phyloP scores from a whole-genome alignment of 2,113 vertebrate genomes.

The Rhabdornis inornatus region DNA sequence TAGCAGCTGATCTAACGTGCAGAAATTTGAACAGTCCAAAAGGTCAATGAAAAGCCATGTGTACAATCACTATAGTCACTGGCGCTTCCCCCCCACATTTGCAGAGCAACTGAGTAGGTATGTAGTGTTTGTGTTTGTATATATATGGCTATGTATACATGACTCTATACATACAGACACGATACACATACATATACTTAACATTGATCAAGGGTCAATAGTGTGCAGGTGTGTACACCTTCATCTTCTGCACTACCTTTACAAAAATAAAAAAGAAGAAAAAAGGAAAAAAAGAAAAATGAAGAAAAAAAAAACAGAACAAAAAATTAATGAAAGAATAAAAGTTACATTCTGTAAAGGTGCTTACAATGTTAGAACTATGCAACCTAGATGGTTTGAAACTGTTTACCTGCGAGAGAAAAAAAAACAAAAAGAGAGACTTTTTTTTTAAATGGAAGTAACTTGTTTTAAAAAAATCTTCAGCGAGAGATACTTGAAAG shows the following conservation, averaged over 20 bases:
- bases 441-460: constrained; percentile 78
- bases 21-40: too few relatives aligned
- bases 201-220: constrained; percentile 46
- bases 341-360: constrained; percentile 85
- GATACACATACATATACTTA: neutral
- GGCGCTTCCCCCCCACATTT: constrained; percentile 48
- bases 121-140: constrained; percentile 53
- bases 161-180: constrained; percentile 22
- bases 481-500: constrained; percentile 98
- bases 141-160: neutral
- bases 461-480: constrained; percentile 79
- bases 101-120: constrained; percentile 55
- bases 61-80: constrained; percentile 65
- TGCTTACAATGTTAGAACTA: constrained; percentile 95
- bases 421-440: constrained; percentile 75
- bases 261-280: neutral
- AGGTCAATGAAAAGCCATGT: constrained; percentile 71
- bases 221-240: constrained; percentile 71
- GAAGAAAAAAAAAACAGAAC: constrained; percentile 52
- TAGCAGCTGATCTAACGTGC: too few relatives aligned
- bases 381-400: constrained; percentile 94
- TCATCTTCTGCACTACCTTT: constrained; percentile 77
- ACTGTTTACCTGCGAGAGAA: constrained; percentile 86
- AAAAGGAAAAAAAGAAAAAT: constrained; percentile 27
- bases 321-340: constrained; percentile 73